These are phyloP conservation scores for Ruditapes philippinarum DNA, from an alignment of 1,140 invertebrate genomes.

Conservation along the genomic window DNA sequence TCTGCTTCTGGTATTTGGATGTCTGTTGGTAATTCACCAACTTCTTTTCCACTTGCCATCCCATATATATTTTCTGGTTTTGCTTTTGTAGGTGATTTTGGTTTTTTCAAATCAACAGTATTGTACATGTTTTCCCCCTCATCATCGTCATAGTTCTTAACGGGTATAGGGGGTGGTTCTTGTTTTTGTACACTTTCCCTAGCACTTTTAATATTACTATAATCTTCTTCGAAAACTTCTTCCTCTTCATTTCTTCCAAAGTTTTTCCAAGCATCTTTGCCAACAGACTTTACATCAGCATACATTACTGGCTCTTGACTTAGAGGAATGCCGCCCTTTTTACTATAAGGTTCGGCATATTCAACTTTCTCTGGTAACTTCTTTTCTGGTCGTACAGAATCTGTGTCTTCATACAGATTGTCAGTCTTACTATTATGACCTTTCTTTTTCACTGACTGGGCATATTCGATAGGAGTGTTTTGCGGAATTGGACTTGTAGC, in stretches of 20 bases:
- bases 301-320: neutral
- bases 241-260: neutral
- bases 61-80: conserved; percentile 46
- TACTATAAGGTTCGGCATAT: conserved; percentile 39
- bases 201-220: conserved; percentile 28
- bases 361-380: neutral
- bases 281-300: conserved; percentile 13
- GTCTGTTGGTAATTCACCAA: neutral
- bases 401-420: conserved; percentile 31
- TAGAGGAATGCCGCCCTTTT: conserved; percentile 18
- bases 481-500: neutral
- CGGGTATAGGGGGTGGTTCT: conserved; percentile 18
- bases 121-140: conserved; percentile 34
- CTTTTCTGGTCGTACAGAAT: too few relatives aligned
- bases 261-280: conserved; percentile 39
- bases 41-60: conserved; percentile 31
- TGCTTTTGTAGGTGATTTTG: neutral
- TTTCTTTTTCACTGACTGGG: neutral
- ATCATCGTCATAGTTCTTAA: conserved; percentile 6
- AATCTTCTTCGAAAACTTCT: conserved; percentile 35
- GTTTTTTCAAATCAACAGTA: neutral
- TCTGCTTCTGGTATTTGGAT: conserved; percentile 8
- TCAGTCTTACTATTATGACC: neutral
- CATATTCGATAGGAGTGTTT: neutral
- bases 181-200: neutral